A percentile compares a stretch with the other conserved stretches of the same genome.
Evolutionary conservation across 30 jellyfish, hydroid and myxozoan species (phyloP).

Genomic region (Hydra vulgaris): DNA sequence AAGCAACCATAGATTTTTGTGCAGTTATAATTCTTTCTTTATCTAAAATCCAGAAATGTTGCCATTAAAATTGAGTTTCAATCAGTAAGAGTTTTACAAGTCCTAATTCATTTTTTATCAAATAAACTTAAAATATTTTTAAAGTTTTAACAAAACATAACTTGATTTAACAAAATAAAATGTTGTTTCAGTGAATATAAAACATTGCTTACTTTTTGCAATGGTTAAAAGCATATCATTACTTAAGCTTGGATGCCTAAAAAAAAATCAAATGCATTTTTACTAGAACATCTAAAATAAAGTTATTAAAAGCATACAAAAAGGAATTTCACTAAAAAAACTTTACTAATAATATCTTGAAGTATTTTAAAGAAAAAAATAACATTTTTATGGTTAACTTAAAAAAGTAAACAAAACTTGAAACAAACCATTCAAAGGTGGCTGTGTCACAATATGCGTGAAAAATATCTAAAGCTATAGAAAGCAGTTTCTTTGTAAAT

Average conservation of each 20-base stretch:
- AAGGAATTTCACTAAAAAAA: no score
- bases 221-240: slow-evolving; percentile 40
- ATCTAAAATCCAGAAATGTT: slow-evolving; percentile 5
- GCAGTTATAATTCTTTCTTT: slow-evolving; percentile 3
- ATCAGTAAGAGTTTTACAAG: no score
- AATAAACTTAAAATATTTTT: no score
- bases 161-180: no score
- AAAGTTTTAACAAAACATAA: no score
- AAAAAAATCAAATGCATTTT: no score
- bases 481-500: slow-evolving; percentile 41
- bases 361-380: no score
- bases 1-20: slow-evolving; percentile 21
- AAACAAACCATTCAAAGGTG: slow-evolving; percentile 66
- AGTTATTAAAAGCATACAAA: neutral
- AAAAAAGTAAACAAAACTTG: neutral
- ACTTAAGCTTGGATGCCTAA: slow-evolving; percentile 86
- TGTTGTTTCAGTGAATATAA: no score
- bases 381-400: no score
- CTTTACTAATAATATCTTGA: no score
- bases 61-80: neutral
- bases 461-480: slow-evolving; percentile 54
- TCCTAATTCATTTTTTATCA: no score
- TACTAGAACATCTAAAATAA: no score
- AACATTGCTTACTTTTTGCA: slow-evolving; percentile 54
- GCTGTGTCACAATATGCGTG: slow-evolving; percentile 65